Conservation (phyloP, 2,113 vertebrate species). For the Oncorhynchus nerka region DNA sequence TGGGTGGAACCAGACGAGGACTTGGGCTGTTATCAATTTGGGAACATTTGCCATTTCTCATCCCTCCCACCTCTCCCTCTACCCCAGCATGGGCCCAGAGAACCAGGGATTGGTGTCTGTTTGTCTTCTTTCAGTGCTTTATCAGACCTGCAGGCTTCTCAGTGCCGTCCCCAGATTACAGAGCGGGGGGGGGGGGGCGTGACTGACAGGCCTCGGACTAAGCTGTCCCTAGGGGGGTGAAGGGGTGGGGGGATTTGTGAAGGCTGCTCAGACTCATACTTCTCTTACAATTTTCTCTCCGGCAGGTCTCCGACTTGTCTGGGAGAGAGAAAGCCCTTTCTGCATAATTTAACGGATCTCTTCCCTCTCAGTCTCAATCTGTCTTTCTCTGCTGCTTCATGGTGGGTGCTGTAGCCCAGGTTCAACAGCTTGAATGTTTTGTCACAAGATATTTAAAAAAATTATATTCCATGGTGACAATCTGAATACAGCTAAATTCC, state of each 20-base stretch:
- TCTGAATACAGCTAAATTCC: constrained; percentile 62
- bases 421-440: constrained; percentile 53
- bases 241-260: constrained; percentile 55
- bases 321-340: constrained; percentile 63
- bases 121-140: constrained; percentile 63
- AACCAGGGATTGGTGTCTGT: constrained; percentile 58
- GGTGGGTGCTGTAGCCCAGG: constrained; percentile 31
- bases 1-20: constrained; percentile 27
- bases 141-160: constrained; percentile 69
- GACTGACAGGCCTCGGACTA: constrained; percentile 75
- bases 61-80: constrained; percentile 19
- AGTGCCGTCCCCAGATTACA: constrained; percentile 70
- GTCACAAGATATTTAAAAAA: constrained; percentile 65
- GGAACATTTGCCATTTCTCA: constrained; percentile 55
- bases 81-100: constrained; percentile 49
- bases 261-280: constrained; percentile 70
- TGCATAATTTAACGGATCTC: constrained; percentile 75
- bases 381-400: constrained; percentile 32
- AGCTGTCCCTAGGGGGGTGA: constrained; percentile 57
- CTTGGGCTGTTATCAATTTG: constrained; percentile 60
- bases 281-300: constrained; percentile 70
- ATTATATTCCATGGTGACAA: constrained; percentile 61
- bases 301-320: constrained; percentile 66
- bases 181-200: constrained; percentile 59
- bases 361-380: constrained; percentile 21